Conservation (phyloP, 2,797 vertebrate species). For the Steatocranus sp. region DNA sequence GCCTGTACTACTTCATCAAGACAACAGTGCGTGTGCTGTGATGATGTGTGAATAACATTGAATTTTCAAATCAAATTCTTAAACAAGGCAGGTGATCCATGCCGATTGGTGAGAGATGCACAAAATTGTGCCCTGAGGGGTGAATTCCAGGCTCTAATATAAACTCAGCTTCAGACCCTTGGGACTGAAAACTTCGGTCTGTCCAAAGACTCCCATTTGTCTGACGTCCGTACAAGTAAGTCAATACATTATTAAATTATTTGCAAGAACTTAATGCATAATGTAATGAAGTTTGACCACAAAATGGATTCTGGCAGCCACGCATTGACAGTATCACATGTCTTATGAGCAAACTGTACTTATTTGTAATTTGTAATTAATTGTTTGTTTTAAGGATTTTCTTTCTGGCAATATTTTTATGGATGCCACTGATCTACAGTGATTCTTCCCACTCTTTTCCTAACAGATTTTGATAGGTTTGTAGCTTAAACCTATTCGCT, state of each 20-base stretch:
- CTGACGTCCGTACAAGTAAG: accelerated
- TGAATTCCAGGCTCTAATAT: neutral
- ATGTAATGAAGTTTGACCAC: neutral
- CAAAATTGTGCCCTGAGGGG: neutral
- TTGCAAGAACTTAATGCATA: neutral
- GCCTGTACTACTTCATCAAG: neutral
- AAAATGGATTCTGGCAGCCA: neutral
- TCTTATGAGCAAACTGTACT: neutral
- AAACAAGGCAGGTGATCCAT: neutral
- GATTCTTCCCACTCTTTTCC: neutral
- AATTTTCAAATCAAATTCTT: neutral
- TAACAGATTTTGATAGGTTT: neutral
- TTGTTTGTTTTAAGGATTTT: neutral
- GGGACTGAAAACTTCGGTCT: neutral
- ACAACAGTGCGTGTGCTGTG: neutral
- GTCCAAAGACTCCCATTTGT: neutral
- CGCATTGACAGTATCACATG: neutral
- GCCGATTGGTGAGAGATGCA: neutral
- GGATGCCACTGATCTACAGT: neutral
- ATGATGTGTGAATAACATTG: neutral
- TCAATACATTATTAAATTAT: neutral
- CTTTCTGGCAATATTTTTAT: neutral
- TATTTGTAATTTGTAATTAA: neutral
- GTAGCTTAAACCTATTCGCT: no score
- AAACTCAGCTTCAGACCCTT: neutral